phyloP scores from a whole-genome alignment of 2,888 invertebrate genomes.

The Mayetiola destructor region DNA sequence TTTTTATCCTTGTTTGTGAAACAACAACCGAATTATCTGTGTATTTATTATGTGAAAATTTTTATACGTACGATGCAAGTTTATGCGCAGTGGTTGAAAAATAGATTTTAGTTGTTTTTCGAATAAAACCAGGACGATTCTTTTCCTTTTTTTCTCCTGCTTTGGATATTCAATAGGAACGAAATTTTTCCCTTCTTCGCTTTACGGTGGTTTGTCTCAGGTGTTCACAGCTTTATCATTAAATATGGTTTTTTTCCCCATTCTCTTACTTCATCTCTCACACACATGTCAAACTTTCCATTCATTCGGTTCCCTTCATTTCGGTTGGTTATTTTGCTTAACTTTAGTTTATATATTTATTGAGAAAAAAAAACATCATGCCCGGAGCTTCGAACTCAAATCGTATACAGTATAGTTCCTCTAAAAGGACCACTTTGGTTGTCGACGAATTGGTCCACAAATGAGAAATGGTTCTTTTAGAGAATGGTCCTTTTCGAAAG shows the following conservation, averaged over 20 bases:
- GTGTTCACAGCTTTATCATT: conserved; percentile 13
- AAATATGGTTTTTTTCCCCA: background rate
- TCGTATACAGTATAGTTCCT: too few species aligned
- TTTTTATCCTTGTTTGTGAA: background rate
- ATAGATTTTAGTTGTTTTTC: background rate
- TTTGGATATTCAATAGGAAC: background rate
- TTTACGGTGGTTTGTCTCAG: conserved; percentile 1
- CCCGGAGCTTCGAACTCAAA: too few species aligned
- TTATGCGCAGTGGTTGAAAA: background rate
- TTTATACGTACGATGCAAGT: background rate
- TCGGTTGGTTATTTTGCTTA: too few species aligned
- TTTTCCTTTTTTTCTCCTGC: background rate
- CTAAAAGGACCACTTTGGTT: too few species aligned
- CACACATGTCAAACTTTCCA: background rate
- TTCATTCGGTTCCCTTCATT: background rate
- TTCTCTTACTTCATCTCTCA: background rate
- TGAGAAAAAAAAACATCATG: too few species aligned
- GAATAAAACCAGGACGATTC: background rate
- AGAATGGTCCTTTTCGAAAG: too few species aligned
- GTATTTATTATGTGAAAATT: background rate
- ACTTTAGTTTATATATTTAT: too few species aligned
- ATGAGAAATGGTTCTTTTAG: too few species aligned
- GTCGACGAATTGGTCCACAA: too few species aligned
- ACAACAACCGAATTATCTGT: background rate
- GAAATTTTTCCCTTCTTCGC: background rate